These are phyloP conservation scores for Araneus ventricosus DNA, from an alignment of 1,140 invertebrate genomes.

Conservation along the genomic window DNA sequence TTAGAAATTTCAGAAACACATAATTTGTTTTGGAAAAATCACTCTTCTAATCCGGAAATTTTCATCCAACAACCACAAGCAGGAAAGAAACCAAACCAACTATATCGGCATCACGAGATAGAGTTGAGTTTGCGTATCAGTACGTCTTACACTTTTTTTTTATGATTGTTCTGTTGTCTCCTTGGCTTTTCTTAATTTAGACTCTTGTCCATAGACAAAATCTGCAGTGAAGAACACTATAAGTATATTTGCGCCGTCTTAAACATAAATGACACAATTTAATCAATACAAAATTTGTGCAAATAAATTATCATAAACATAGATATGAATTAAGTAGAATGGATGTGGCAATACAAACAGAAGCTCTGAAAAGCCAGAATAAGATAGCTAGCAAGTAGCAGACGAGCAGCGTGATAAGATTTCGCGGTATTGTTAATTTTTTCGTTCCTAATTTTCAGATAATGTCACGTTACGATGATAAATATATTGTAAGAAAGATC, in stretches of 20 bases:
- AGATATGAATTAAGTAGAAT: not conserved
- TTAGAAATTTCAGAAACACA: not conserved
- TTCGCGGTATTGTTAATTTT: not conserved
- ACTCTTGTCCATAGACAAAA: not conserved
- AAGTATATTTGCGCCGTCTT: not conserved
- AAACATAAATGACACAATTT: not conserved
- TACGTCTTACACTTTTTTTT: not conserved
- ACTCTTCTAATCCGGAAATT: not conserved
- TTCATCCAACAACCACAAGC: not conserved
- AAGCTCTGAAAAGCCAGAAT: not conserved
- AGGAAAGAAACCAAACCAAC: conserved; percentile 11
- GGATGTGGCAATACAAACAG: not conserved
- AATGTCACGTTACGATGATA: not conserved
- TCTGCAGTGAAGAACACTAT: not conserved
- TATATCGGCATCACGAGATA: conserved; percentile 40
- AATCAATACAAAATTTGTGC: not conserved
- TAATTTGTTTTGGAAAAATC: not conserved
- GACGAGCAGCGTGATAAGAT: not conserved
- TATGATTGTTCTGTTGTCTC: not conserved
- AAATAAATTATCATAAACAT: not conserved
- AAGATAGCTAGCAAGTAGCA: not conserved
- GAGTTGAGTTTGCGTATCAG: conserved; percentile 17
- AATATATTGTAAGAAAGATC: not conserved
- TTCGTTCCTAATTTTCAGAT: not conserved
- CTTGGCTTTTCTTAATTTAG: not conserved